Percentiles rank a stretch among this genome's conserved stretches.
Conservation (phyloP, 2,797 vertebrate genomes). For the Danionella dracula region DNA sequence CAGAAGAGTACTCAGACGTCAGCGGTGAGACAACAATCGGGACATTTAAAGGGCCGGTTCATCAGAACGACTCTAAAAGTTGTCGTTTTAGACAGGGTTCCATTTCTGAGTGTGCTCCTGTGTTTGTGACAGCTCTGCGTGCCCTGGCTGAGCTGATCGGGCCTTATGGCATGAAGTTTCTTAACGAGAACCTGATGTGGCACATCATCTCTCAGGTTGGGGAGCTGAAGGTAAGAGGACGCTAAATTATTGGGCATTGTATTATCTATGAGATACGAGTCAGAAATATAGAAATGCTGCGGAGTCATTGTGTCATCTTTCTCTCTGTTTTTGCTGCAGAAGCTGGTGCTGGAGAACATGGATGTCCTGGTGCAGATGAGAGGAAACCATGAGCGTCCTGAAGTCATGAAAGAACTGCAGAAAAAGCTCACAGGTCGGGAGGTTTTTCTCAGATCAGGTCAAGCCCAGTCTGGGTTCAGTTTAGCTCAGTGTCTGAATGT, state of each 20-base stretch:
- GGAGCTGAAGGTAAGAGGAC: slow-evolving; percentile 79
- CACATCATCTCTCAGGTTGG: slow-evolving; percentile 89
- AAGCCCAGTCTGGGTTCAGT: too few relatives aligned
- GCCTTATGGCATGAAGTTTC: slow-evolving; percentile 85
- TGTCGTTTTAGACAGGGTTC: too few relatives aligned
- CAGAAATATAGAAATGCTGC: too few relatives aligned
- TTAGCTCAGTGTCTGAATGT: too few relatives aligned
- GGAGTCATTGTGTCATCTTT: too few relatives aligned
- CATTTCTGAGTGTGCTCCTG: too few relatives aligned
- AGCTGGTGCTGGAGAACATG: slow-evolving; percentile 92
- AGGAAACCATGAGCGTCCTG: slow-evolving; percentile 76
- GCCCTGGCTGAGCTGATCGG: slow-evolving; percentile 85
- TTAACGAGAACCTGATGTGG: slow-evolving; percentile 93
- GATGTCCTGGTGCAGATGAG: slow-evolving; percentile 88
- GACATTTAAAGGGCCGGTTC: too few relatives aligned
- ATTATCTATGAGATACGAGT: too few relatives aligned
- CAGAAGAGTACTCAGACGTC: slow-evolving; percentile 87
- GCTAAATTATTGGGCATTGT: too few relatives aligned
- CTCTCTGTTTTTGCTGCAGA: slow-evolving; percentile 58
- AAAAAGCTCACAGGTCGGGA: slow-evolving; percentile 76
- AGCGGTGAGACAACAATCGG: slow-evolving; percentile 71
- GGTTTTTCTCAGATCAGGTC: too few relatives aligned
- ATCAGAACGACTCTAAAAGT: too few relatives aligned
- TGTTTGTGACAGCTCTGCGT: slow-evolving; percentile 67
- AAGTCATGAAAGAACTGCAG: slow-evolving; percentile 73